Evolutionary conservation across 2,888 invertebrate species (phyloP).

Genomic region (Pseudococcus viburni): DNA sequence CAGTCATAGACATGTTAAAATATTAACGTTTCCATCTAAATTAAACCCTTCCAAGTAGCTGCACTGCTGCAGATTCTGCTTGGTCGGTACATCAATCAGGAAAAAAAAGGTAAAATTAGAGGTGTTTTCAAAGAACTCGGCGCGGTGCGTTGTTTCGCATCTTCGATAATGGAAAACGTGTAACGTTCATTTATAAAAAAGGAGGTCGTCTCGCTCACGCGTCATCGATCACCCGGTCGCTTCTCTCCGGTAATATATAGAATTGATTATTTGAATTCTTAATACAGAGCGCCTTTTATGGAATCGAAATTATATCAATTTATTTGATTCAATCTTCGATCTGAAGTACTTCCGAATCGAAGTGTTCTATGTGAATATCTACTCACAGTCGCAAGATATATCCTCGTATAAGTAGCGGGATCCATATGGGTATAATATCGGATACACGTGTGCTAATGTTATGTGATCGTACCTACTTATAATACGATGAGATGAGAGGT

Average conservation of each 20-base stretch:
- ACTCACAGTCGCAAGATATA: background rate
- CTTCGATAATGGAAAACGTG: conserved; percentile 24
- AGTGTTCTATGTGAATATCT: background rate
- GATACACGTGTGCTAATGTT: background rate
- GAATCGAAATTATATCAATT: conserved; percentile 35
- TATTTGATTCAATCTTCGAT: background rate
- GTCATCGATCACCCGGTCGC: conserved; percentile 42
- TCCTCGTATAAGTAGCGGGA: background rate
- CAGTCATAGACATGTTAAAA: conserved; percentile 12
- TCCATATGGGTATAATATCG: background rate
- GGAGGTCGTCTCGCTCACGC: conserved; percentile 53
- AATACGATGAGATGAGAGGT: background rate
- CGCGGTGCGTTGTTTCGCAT: background rate
- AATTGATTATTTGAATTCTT: conserved; percentile 49
- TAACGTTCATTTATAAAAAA: conserved; percentile 30
- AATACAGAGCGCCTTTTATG: conserved; percentile 25
- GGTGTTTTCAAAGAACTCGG: conserved; percentile 23
- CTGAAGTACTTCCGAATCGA: background rate
- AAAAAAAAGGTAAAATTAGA: background rate
- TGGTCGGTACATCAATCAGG: conserved; percentile 38
- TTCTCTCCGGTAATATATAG: background rate
- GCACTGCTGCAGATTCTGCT: background rate
- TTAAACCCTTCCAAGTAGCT: background rate
- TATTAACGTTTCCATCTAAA: conserved; percentile 48
- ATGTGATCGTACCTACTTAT: background rate